A percentile compares a stretch with the other conserved stretches of the same genome.
phyloP scores from a whole-genome alignment of 2,888 invertebrate genomes.

The Tetropium fuscum region DNA sequence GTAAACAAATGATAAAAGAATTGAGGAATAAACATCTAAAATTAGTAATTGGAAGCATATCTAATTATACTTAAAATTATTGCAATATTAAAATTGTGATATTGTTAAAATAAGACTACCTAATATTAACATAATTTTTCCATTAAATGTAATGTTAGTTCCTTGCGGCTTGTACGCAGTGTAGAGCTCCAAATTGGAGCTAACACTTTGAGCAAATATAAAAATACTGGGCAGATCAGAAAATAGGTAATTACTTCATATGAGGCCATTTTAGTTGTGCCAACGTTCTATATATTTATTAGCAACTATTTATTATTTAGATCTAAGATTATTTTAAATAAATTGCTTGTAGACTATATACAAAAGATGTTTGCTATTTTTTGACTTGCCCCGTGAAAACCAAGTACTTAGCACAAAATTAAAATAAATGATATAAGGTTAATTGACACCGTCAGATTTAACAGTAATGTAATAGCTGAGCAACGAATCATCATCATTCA shows the following conservation, averaged over 20 bases:
- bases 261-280: no score
- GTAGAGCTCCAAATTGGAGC: constrained; percentile 30
- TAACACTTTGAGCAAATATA: constrained; percentile 18
- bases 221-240: background rate
- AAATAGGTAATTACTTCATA: no score
- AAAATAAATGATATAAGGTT: constrained; percentile 52
- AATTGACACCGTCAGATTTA: constrained; percentile 30
- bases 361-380: constrained; percentile 24
- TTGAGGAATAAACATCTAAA: constrained; percentile 21
- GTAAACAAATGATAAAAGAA: constrained; percentile 32
- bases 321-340: no score
- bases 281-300: no score
- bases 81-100: constrained; percentile 67
- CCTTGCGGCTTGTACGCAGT: constrained; percentile 50
- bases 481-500: constrained; percentile 52
- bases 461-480: constrained; percentile 49
- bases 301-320: no score
- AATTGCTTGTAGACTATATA: background rate
- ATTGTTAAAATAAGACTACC: constrained; percentile 66
- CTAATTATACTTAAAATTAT: constrained; percentile 63
- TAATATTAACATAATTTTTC: constrained; percentile 59
- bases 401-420: constrained; percentile 64
- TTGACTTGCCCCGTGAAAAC: constrained; percentile 40
- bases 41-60: constrained; percentile 63
- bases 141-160: constrained; percentile 63